Evolutionary conservation across 2,888 invertebrate genomes (phyloP).

Genomic region (Tetrapedia diversipes): DNA sequence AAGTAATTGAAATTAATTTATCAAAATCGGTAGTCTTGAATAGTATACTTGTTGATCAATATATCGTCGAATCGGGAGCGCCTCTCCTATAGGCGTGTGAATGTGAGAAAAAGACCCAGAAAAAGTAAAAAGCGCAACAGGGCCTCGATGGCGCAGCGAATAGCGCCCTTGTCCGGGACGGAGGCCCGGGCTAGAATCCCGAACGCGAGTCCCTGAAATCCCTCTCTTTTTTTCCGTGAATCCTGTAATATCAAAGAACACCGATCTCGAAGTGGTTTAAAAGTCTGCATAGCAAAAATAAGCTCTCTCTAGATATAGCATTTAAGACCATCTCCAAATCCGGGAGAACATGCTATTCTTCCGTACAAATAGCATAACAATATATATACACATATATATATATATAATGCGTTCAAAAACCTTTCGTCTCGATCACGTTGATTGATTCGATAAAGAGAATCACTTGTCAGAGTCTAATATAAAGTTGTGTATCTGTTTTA

Average conservation of each 20-base stretch:
- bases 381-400: no score
- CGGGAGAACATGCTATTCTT: slow-evolving; percentile 14
- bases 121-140: slow-evolving; percentile 47
- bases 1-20: slow-evolving; percentile 39
- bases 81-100: slow-evolving; percentile 32
- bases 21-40: slow-evolving; percentile 34
- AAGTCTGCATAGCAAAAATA: slow-evolving; percentile 46
- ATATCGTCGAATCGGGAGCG: slow-evolving; percentile 48
- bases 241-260: slow-evolving; percentile 47
- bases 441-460: background rate
- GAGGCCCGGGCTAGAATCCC: slow-evolving; percentile 28
- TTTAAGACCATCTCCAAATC: slow-evolving; percentile 19
- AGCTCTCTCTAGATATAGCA: slow-evolving; percentile 3
- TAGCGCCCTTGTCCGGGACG: slow-evolving; percentile 33
- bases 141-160: slow-evolving; percentile 28
- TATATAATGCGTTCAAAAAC: slow-evolving; percentile 14
- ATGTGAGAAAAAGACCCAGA: slow-evolving; percentile 46
- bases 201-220: slow-evolving; percentile 25
- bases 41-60: slow-evolving; percentile 56
- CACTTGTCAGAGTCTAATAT: slow-evolving; percentile 31
- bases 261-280: slow-evolving; percentile 32
- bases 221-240: slow-evolving; percentile 12
- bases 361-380: slow-evolving; percentile 16
- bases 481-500: slow-evolving; percentile 21
- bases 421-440: slow-evolving; percentile 8